A percentile compares a stretch with the other conserved stretches of the same genome.
Evolutionary conservation across 2,888 invertebrate species (phyloP).

Genomic region (Dichetophora obliterata): DNA sequence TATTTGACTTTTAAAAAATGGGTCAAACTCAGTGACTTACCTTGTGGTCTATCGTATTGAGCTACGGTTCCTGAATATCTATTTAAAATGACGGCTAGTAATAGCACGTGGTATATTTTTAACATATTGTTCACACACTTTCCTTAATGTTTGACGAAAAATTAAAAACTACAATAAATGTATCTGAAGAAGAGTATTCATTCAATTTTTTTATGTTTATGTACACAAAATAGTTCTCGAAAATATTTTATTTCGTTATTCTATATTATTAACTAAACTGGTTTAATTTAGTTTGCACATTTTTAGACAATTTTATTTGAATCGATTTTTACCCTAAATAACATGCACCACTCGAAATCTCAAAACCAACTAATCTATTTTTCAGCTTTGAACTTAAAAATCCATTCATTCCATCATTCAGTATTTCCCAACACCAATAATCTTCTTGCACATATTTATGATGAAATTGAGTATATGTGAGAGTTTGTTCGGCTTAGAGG

Average conservation of each 20-base stretch:
- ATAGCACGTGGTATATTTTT: conserved; percentile 6
- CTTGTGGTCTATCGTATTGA: not conserved
- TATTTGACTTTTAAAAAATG: not conserved
- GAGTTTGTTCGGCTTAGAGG: not conserved
- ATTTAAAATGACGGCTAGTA: not conserved
- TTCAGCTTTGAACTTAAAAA: conserved; percentile 1
- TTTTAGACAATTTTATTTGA: too few species aligned
- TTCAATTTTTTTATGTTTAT: not conserved
- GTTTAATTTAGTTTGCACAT: too few species aligned
- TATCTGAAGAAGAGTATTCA: too few species aligned
- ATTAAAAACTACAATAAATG: too few species aligned
- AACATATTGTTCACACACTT: not conserved
- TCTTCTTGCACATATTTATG: conserved; percentile 2
- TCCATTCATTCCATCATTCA: conserved; percentile 8
- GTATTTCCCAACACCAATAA: conserved; percentile 4
- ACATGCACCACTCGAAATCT: not conserved
- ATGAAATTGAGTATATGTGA: not conserved
- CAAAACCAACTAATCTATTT: conserved; percentile 4
- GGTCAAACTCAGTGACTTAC: not conserved
- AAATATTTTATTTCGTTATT: not conserved
- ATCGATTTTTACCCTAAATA: not conserved
- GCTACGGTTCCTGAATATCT: not conserved
- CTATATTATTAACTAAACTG: too few species aligned
- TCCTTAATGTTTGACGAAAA: not conserved
- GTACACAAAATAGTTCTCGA: too few species aligned